These are phyloP conservation scores for Rhinoptilus africanus DNA, from an alignment of 2,113 vertebrate genomes.

Conservation along the genomic window DNA sequence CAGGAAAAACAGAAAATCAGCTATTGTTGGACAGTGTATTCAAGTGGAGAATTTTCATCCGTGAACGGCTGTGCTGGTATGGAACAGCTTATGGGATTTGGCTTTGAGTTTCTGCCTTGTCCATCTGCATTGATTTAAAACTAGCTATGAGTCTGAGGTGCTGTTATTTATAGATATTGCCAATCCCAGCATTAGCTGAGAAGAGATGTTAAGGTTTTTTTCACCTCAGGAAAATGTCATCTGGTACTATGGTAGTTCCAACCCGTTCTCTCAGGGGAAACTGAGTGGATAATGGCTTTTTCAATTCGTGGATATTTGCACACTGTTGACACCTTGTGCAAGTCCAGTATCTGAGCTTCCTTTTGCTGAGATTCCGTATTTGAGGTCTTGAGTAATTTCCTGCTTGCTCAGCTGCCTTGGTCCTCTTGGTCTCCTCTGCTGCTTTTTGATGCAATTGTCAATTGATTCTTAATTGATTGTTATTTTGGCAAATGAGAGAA, in stretches of 20 bases:
- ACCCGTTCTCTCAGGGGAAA: neutral
- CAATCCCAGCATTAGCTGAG: conserved; percentile 21
- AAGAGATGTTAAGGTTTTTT: neutral
- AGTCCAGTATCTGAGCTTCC: neutral
- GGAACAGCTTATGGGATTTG: conserved; percentile 62
- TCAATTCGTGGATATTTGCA: neutral
- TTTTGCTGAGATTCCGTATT: neutral
- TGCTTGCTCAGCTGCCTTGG: neutral
- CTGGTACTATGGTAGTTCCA: neutral
- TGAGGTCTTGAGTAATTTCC: neutral
- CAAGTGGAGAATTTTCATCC: neutral
- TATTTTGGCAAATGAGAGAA: neutral
- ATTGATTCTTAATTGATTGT: neutral
- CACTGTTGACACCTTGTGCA: neutral
- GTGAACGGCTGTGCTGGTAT: neutral
- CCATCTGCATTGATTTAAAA: conserved; percentile 52
- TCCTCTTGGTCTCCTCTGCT: neutral
- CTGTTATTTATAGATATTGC: conserved; percentile 47
- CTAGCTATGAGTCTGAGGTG: neutral
- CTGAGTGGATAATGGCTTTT: neutral
- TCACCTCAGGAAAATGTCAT: conserved; percentile 15
- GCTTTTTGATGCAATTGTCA: neutral
- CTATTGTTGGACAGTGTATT: neutral
- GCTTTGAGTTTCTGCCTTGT: conserved; percentile 17
- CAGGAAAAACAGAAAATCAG: neutral